Percentiles rank a stretch among this genome's conserved stretches.
Evolutionary conservation across 2,113 vertebrate genomes (phyloP).

Genomic region (Phoenicopterus ruber): DNA sequence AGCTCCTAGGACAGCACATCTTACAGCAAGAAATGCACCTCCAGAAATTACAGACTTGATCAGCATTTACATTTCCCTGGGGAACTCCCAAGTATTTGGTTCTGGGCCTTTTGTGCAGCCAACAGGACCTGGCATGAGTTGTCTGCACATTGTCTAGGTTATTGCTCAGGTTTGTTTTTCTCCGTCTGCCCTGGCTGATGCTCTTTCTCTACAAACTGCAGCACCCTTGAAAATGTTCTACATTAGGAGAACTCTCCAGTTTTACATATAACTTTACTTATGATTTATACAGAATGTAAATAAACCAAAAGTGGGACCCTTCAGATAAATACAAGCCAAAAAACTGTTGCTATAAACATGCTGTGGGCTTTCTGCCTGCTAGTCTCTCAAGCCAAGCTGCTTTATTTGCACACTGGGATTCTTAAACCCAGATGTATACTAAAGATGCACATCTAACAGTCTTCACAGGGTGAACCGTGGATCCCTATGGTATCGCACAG

Average conservation of each 20-base stretch:
- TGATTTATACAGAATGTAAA: slow-evolving; percentile 22
- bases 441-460: neutral
- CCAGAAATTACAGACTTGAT: neutral
- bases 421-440: neutral
- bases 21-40: neutral
- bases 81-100: neutral
- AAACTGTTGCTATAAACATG: neutral
- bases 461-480: neutral
- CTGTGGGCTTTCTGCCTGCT: neutral
- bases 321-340: neutral
- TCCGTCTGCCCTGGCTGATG: neutral
- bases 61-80: neutral
- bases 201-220: neutral
- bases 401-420: neutral
- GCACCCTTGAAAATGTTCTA: neutral
- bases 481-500: neutral
- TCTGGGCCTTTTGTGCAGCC: neutral
- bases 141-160: neutral
- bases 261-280: neutral
- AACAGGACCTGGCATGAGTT: neutral
- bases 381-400: neutral
- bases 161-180: neutral
- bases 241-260: neutral
- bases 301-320: neutral
- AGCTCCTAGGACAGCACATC: neutral